These are phyloP conservation scores for Cariama cristata DNA, from an alignment of 2,113 vertebrate species.

Conservation along the genomic window DNA sequence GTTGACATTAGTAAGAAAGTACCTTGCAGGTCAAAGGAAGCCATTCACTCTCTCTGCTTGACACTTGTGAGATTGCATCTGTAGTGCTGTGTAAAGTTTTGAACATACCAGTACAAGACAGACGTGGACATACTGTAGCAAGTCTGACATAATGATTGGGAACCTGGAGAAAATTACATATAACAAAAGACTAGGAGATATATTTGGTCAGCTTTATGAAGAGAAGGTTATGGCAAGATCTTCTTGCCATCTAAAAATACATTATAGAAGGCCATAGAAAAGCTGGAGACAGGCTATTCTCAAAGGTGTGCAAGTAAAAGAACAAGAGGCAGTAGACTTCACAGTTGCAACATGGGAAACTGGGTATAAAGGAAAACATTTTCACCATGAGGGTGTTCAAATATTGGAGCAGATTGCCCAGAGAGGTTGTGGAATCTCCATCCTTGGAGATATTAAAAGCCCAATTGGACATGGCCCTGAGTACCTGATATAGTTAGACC, in stretches of 20 bases:
- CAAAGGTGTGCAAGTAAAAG: background rate
- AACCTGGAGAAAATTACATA: background rate
- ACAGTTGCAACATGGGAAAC: background rate
- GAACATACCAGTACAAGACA: background rate
- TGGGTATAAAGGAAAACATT: background rate
- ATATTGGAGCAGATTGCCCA: background rate
- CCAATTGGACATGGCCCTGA: background rate
- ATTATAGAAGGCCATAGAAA: background rate
- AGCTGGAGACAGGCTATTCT: background rate
- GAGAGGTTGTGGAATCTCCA: background rate
- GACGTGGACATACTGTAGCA: background rate
- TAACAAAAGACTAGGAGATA: background rate
- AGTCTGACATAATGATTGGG: background rate
- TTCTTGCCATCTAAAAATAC: background rate
- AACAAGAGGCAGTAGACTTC: background rate
- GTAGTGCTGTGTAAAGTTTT: background rate
- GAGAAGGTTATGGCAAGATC: background rate
- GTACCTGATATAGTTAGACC: background rate
- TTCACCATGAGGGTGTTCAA: background rate
- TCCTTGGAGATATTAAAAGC: background rate
- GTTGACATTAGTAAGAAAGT: background rate
- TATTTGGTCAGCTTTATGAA: background rate
- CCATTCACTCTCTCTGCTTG: background rate
- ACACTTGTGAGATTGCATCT: background rate
- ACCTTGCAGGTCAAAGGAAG: background rate